A percentile compares a stretch with the other conserved stretches of the same genome.
phyloP scores from a whole-genome alignment of 2,888 invertebrate genomes.

The Bembecia ichneumoniformis region DNA sequence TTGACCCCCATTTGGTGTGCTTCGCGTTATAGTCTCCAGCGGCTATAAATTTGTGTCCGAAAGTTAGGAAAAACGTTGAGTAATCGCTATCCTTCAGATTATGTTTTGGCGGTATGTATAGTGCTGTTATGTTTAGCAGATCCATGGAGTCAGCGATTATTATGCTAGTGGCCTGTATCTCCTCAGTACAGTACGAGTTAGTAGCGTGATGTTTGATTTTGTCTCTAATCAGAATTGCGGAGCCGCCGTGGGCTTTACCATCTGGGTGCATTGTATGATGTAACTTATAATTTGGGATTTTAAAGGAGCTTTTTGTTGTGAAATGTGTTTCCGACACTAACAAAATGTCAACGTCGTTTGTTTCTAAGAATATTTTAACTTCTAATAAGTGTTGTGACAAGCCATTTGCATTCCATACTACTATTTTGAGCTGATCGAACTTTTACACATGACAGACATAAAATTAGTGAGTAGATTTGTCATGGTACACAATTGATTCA shows the following conservation, averaged over 20 bases:
- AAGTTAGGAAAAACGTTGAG: slow-evolving; percentile 7
- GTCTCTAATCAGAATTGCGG: background rate
- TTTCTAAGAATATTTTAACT: background rate
- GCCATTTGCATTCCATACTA: background rate
- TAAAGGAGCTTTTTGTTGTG: background rate
- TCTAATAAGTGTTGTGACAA: background rate
- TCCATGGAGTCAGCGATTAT: background rate
- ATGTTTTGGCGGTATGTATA: slow-evolving; percentile 8
- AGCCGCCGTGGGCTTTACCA: background rate
- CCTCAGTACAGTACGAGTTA: background rate
- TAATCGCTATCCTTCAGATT: slow-evolving; percentile 6
- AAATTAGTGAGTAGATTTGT: too few relatives aligned
- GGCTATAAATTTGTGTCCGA: slow-evolving; percentile 7
- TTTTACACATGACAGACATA: too few relatives aligned
- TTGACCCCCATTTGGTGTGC: slow-evolving; percentile 12
- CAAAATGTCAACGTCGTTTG: background rate
- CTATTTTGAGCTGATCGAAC: background rate
- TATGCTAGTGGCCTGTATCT: background rate
- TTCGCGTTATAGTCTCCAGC: slow-evolving; percentile 16
- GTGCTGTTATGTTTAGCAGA: background rate
- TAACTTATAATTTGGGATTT: background rate
- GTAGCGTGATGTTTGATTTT: background rate
- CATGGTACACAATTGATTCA: too few relatives aligned
- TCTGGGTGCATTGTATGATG: background rate
- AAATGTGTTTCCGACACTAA: background rate